Conservation (phyloP, 1,140 invertebrate genomes). For the Chironomus tepperi region DNA sequence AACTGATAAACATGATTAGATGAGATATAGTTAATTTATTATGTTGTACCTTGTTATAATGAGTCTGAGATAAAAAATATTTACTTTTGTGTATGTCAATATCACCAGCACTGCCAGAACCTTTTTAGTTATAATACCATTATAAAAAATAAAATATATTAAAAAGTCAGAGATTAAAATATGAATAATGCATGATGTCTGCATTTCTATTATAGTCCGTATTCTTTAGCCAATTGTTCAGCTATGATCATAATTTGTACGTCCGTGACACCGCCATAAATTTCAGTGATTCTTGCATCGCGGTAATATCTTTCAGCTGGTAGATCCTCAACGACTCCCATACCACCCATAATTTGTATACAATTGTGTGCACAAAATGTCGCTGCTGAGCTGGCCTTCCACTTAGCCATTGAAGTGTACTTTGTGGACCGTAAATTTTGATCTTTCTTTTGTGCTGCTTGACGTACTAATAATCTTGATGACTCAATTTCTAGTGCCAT, state of each 20-base stretch:
- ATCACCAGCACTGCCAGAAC: too few species aligned
- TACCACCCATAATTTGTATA: conserved; percentile 76
- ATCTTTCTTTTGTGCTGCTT: conserved; percentile 63
- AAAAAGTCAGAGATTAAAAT: too few species aligned
- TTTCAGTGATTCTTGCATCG: conserved; percentile 76
- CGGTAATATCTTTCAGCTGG: conserved; percentile 83
- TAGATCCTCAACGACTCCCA: conserved; percentile 82
- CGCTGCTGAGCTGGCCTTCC: conserved; percentile 74
- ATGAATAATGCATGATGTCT: neutral
- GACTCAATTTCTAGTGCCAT: conserved; percentile 73
- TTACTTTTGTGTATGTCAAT: too few species aligned
- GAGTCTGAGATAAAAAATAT: too few species aligned
- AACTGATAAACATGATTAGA: too few species aligned
- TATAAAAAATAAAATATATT: too few species aligned
- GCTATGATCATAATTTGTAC: conserved; percentile 85
- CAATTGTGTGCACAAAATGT: conserved; percentile 75
- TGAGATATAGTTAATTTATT: too few species aligned
- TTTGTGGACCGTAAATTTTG: conserved; percentile 41
- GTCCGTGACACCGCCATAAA: conserved; percentile 85
- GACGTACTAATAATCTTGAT: conserved; percentile 71
- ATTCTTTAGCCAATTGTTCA: conserved; percentile 32
- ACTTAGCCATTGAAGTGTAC: conserved; percentile 86
- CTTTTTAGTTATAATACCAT: too few species aligned
- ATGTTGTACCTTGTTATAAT: too few species aligned
- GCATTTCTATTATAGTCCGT: too few species aligned